These are phyloP conservation scores for Cranoglanis bouderius DNA, from an alignment of 2,113 vertebrate species.

Conservation along the genomic window DNA sequence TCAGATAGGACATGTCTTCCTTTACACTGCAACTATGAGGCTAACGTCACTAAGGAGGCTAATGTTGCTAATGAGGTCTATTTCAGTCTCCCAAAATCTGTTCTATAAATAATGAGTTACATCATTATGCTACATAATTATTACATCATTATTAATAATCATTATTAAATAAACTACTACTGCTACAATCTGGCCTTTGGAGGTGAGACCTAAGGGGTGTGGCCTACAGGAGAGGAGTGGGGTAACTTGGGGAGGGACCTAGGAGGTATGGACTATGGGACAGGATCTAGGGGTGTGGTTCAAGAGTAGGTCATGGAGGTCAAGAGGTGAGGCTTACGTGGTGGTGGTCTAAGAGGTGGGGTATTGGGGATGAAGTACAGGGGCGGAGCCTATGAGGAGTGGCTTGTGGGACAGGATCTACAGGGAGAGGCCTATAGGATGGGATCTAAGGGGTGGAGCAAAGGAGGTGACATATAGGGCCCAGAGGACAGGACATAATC, in stretches of 20 bases:
- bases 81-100: not conserved
- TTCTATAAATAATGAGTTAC: not conserved
- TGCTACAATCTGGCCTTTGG: not conserved
- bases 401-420: not conserved
- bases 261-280: not conserved
- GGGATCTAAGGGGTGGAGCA: not conserved
- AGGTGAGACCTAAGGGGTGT: not conserved
- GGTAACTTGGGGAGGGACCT: not conserved
- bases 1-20: not conserved
- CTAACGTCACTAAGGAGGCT: not conserved
- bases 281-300: not conserved
- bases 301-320: too few relatives aligned
- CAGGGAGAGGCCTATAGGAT: not conserved
- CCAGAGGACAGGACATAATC: not conserved
- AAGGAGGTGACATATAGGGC: not conserved
- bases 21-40: not conserved
- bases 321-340: not conserved
- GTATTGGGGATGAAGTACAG: not conserved
- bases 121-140: not conserved
- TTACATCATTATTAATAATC: too few relatives aligned
- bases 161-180: not conserved
- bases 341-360: not conserved
- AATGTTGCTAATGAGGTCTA: not conserved
- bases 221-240: not conserved
- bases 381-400: not conserved